A percentile compares a stretch with the other conserved stretches of the same genome.
These are phyloP conservation scores for Tupaia chinensis DNA, from an alignment of 2,113 vertebrate species.

Conservation along the genomic window DNA sequence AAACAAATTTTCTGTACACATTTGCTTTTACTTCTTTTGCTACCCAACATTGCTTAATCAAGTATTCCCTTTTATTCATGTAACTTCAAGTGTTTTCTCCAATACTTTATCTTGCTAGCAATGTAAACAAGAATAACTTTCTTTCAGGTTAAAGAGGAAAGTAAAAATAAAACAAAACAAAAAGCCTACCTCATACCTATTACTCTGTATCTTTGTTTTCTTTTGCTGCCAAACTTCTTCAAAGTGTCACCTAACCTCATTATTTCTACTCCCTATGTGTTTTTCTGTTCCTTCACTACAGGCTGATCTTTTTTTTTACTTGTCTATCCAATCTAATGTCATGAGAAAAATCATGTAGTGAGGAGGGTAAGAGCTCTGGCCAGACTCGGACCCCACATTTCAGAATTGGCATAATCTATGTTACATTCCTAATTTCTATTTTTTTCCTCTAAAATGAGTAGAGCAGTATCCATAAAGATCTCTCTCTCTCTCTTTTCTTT, in stretches of 20 bases:
- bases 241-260: background rate
- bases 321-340: background rate
- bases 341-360: no score
- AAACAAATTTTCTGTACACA: background rate
- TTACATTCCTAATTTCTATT: background rate
- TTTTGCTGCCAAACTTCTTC: background rate
- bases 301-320: background rate
- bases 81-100: background rate
- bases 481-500: no score
- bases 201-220: background rate
- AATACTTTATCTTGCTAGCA: background rate
- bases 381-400: background rate
- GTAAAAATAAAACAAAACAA: slow-evolving; percentile 27
- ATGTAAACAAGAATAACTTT: background rate
- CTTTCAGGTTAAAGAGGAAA: background rate
- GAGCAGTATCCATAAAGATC: background rate
- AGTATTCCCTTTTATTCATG: slow-evolving; percentile 8
- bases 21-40: slow-evolving; percentile 26
- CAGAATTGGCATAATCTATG: background rate
- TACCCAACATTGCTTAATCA: background rate
- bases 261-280: background rate
- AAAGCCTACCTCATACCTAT: background rate
- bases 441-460: background rate
- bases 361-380: background rate
- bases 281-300: background rate